Evolutionary conservation across 2,113 vertebrate genomes (phyloP), one percentile per base, ranked within the genome.

Genomic region (Zingel zingel): DNA sequence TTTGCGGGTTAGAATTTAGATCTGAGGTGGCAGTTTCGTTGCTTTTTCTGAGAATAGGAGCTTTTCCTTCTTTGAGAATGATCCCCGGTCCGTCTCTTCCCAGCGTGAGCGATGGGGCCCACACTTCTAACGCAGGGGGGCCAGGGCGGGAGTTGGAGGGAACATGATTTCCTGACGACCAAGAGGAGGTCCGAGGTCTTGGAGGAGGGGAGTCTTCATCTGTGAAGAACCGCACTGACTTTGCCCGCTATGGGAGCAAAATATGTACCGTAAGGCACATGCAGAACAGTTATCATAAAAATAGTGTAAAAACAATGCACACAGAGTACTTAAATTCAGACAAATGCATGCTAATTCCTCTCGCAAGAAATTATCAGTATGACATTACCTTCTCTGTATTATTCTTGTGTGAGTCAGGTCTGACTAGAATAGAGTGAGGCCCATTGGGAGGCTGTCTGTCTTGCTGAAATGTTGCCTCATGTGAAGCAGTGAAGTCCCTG

Each of bases 351-450:
- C 19, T 53, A 3, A 36, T 21, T 10, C 43, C 23, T 81, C 59
- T 70, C 3, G 12, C n/a, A 23, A 21, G 16, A 64, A 18, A 43
- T 48, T 21, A n/a, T 30, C 25, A 56, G 30, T 45, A 48, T 53
- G 74, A 56, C 21, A 27, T 80, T 91, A 99, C 98, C 98, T 98
- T 99, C 33, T 99, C 97, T 0, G 71, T 79, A 47, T 84, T 93
- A 86, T 92, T 96, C 91, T 95, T 98, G 78, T 96, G 92, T 21
- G 94, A 92, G 47, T 98, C 97, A n/a, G 97, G 98, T 80, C 96
- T 98, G 85, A 99, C 95, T 68, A 99, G 94, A 93, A 99, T 99
- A 6, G 97, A 99, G 0, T 97, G 97, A 0, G 96, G 98, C 6
- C 95, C 94, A 1, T 91, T 93, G 0, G 91, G 66, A 0, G 92